Percentiles rank a stretch among this genome's conserved stretches.
Evolutionary conservation across 1,140 invertebrate species (phyloP).

Genomic region (Formica exsecta): DNA sequence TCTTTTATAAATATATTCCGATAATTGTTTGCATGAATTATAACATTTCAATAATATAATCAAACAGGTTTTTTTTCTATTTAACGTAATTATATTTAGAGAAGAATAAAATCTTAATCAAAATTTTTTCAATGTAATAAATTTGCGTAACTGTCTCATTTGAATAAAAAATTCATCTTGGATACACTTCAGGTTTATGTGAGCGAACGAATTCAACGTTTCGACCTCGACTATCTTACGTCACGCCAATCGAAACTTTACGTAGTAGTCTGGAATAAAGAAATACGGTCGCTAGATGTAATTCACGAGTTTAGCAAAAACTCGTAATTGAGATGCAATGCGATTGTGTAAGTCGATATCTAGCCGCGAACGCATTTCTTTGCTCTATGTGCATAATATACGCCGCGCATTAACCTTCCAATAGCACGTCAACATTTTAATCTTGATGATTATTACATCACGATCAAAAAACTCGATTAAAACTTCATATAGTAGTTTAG

Average conservation of each 20-base stretch:
- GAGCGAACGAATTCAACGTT: slow-evolving; percentile 19
- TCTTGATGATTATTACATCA: slow-evolving; percentile 43
- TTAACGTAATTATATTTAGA: not conserved
- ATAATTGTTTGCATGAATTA: not conserved
- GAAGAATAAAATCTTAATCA: slow-evolving; percentile 4
- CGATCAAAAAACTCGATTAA: not conserved
- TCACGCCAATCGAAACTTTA: slow-evolving; percentile 60
- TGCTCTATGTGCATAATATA: slow-evolving; percentile 20
- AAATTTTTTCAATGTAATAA: not conserved
- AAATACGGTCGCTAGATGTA: slow-evolving; percentile 39
- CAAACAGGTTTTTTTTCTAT: not conserved
- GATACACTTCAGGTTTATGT: not conserved
- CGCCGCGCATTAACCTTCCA: not conserved
- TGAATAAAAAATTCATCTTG: slow-evolving; percentile 6
- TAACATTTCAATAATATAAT: not conserved
- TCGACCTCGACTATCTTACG: slow-evolving; percentile 55
- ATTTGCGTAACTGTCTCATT: slow-evolving; percentile 22
- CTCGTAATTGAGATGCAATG: slow-evolving; percentile 48
- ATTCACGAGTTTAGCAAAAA: slow-evolving; percentile 35
- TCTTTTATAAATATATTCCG: no score
- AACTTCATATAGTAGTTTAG: slow-evolving; percentile 18
- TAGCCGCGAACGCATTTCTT: slow-evolving; percentile 1
- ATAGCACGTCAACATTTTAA: slow-evolving; percentile 6
- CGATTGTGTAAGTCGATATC: slow-evolving; percentile 41
- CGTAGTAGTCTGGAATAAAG: slow-evolving; percentile 52